Base-by-base conservation (phyloP, 2,888 invertebrate genomes). In the Beris chalybata region DNA sequence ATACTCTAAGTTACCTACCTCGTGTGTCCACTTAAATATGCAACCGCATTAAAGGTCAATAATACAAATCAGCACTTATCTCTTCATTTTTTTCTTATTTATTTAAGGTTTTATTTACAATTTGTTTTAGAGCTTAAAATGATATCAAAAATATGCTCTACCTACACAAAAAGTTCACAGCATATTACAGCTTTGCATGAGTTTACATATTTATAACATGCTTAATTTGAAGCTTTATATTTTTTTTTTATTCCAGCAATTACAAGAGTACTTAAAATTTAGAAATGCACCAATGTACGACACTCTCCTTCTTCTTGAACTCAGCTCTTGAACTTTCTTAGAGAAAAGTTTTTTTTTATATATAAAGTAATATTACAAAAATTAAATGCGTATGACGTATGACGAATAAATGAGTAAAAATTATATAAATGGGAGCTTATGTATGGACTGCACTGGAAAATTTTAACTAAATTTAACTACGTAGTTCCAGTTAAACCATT, bases 251-350 rank as follows among this genome's bases (percentile, higher is more conserved):
- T 38, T 38, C 22, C 22, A 22, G 38, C 5, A 38, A 58, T 15
- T 13, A 61, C 12, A 50, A 38, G 13, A 22, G 22, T 22, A 13
- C 50, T 61, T 29, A 50, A 61, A 47, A 56, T 56, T 47, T 48
- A 56, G 32, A 65, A 55, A 56, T 65, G 55, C 64, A 56, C 64
- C 64, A 65, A 65, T 65, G 64, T 65, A 65, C 64, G 64, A 65
- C 64, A 65, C 55, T 56, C 55, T 54, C 43, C 38, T 22, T 53
- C 15, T n/a, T n/a, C 22, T 53, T 29, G 55, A 48, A 48, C 22
- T 38, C 9, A 38, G 38, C 9, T 38, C 9, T 38, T 9, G 9
- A 38, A 38, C 9, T 5, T 6, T 48, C 15, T 48, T 15, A 48
- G 15, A 48, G 15, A 48, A 12, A 48, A 13, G 12, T 2, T 48